Evolutionary conservation across 2,797 vertebrate genomes (phyloP), one percentile per base, ranked within the genome.

Genomic region (Benthosema pterotum): DNA sequence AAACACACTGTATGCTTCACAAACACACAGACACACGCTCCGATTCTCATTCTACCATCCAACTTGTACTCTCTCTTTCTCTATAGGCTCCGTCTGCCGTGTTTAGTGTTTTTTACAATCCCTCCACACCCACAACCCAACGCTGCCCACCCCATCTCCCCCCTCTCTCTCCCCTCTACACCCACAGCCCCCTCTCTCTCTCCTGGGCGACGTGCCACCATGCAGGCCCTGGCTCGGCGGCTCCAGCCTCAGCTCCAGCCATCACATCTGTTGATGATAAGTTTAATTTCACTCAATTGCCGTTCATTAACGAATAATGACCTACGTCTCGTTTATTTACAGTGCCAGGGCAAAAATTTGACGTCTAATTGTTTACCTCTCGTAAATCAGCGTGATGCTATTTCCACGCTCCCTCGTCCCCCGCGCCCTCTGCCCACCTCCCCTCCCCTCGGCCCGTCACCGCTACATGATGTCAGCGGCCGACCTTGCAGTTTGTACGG

Each of bases 401-500:
- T 46, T 56, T 12, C 52, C 18, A 12, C 18, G 7, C 16, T 28
- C 48, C 52, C 14, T 25, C 3, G 22, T 25, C 22, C 22, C 22
- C 22, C 3, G 32, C 32, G 9, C 38, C 45, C 47, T 50, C 42
- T 43, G 78, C 86, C 89, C 61, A 13, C 56, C 11, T 90, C 87
- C 52, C 15, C 17, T 70, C 70, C 57, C 60, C 55, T n/a, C 45
- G 52, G 55, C 38, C 12, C 43, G 60, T 81, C 68, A 72, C 75
- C 16, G 0, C 72, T 63, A 93, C 91, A 93, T 92, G 92, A 83
- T 91, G 88, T 91, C 91, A 89, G 73, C 48, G 65, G 60, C 61
- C 65, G 68, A 66, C 78, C 86, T 84, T 65, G 78, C 45, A 38
- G 9, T 42, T n/a, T 22, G 3, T 19, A 38, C 14, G 52, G n/a